Conservation (phyloP, 2,113 vertebrate genomes). For the Scatophagus argus region DNA sequence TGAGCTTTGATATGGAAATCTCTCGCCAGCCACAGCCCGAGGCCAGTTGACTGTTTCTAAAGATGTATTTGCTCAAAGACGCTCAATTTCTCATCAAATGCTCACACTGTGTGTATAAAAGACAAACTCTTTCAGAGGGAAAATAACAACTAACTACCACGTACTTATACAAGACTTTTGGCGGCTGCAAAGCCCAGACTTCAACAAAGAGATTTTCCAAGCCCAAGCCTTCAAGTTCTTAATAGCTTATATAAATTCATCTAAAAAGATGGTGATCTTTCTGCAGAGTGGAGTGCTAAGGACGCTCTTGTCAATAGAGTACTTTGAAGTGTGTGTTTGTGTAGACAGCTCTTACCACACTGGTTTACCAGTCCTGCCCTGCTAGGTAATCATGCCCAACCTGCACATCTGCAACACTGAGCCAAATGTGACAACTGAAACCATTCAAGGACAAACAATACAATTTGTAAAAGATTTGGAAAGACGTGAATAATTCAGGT, state of each 20-base stretch:
- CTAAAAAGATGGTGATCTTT: slow-evolving; percentile 58
- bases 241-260: slow-evolving; percentile 47
- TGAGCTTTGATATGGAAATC: slow-evolving; percentile 85
- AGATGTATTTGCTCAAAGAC: slow-evolving; percentile 81
- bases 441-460: slow-evolving; percentile 4
- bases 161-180: slow-evolving; percentile 57
- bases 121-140: slow-evolving; percentile 68
- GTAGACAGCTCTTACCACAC: slow-evolving; percentile 15
- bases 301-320: slow-evolving; percentile 22
- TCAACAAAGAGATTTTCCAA: slow-evolving; percentile 46
- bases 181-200: slow-evolving; percentile 41
- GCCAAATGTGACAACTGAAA: slow-evolving; percentile 25
- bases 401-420: slow-evolving; percentile 4
- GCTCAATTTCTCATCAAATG: slow-evolving; percentile 81
- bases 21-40: slow-evolving; percentile 71
- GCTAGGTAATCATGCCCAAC: slow-evolving; percentile 38
- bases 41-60: slow-evolving; percentile 79
- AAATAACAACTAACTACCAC: slow-evolving; percentile 75
- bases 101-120: slow-evolving; percentile 72
- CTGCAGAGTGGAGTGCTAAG: slow-evolving; percentile 19
- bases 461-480: not conserved
- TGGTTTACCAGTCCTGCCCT: slow-evolving; percentile 27
- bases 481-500: slow-evolving; percentile 9
- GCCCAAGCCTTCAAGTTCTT: slow-evolving; percentile 50
- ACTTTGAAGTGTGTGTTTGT: slow-evolving; percentile 5